Evolutionary conservation across 2,888 invertebrate species (phyloP).

Genomic region (Chrysolina americana): DNA sequence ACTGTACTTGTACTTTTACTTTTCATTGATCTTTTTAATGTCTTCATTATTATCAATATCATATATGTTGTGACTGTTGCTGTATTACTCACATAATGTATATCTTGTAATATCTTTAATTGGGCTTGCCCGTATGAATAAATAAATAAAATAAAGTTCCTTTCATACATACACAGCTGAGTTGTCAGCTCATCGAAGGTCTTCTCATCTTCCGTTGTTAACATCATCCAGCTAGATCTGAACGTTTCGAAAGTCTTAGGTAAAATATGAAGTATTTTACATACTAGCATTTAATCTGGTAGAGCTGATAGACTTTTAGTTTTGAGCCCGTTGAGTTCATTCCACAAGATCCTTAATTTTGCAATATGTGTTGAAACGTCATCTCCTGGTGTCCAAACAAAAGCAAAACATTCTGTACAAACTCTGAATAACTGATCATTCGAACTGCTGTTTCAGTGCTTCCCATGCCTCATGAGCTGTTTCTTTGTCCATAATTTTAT

Average conservation of each 20-base stretch:
- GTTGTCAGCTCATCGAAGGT: slow-evolving; percentile 52
- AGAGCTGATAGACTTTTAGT: no score
- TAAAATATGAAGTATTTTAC: no score
- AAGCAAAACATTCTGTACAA: slow-evolving; percentile 60
- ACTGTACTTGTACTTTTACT: no score
- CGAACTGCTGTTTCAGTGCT: slow-evolving; percentile 53
- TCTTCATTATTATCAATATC: no score
- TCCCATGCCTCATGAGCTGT: slow-evolving; percentile 44
- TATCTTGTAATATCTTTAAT: no score
- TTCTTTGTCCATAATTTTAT: slow-evolving; percentile 62
- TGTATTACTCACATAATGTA: no score
- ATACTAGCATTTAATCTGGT: no score
- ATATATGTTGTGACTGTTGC: no score
- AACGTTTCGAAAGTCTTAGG: background rate
- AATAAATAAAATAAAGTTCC: no score
- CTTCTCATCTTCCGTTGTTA: slow-evolving; percentile 52
- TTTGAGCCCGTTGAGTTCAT: no score
- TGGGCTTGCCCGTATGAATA: no score
- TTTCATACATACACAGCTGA: slow-evolving; percentile 53
- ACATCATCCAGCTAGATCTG: slow-evolving; percentile 52
- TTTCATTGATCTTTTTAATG: no score
- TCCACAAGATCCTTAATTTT: slow-evolving; percentile 15
- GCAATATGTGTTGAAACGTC: slow-evolving; percentile 45
- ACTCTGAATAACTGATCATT: slow-evolving; percentile 62
- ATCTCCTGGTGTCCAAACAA: slow-evolving; percentile 56